Base-by-base conservation (phyloP, 1,140 invertebrate species). In the Tetramorium alpestre region DNA sequence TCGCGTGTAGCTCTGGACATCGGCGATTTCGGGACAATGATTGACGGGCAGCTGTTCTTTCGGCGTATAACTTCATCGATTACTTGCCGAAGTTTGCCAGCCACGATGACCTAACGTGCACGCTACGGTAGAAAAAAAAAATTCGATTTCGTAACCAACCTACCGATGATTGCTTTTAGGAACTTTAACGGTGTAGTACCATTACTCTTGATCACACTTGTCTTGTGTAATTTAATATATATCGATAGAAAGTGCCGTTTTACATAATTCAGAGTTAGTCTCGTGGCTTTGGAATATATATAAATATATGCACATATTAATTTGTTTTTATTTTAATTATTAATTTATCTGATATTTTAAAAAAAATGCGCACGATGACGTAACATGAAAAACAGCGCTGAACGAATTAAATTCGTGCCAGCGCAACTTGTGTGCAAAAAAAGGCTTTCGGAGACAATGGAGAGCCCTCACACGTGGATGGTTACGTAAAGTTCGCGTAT, bases 1-100 rank as follows among this genome's bases (percentile, higher is more conserved):
- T 89, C 73, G 73, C 38, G 62, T 60, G 60, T 54, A 77, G n/a
- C 75, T 41, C 82, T 18, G 73, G 38, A 65, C 72, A 60, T 89
- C 51, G 86, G 51, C 76, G 85, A 84, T 89, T 58, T 82, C 72
- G 47, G 54, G 58, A 84, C 67, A 72, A 28, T 65, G 58, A 85
- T 85, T 85, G 82, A 82, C 85, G 76, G 60, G 64, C 75, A 82
- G 84, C 62, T 78, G 70, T 33, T 81, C 58, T 51, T 22, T 77
- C 81, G 69, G 56, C 60, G 51, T 87, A 85, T 49, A 75, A 65
- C 69, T 90, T 90, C 62, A 89, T 90, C 89, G 88, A 90, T 89
- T 90, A 84, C 58, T 62, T 47, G 25, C 13, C 80, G 1, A 58
- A 54, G 47, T 84, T 33, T 49, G 80, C 69, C 69, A 49, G 41